Base-by-base conservation (phyloP, 2,113 vertebrate genomes). In the Elephas maximus region DNA sequence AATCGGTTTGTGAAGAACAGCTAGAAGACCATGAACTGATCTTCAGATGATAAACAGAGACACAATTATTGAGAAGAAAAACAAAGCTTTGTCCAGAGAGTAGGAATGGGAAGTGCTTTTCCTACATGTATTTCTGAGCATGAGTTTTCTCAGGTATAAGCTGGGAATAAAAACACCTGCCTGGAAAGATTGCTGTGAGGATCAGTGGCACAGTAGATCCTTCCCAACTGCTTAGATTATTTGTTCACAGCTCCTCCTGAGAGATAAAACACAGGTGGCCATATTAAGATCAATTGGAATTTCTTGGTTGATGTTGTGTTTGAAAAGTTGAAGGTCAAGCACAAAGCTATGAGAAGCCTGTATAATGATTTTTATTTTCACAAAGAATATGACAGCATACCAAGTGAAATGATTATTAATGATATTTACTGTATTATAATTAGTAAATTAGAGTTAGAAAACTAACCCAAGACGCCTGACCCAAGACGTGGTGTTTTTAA, bases 301-400 rank as follows among this genome's bases (percentile, higher is more conserved):
- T n/a, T 82, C 28, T 88, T 81, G 10, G n/a, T 33, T 86, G 63
- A 83, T 74, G 9, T 3, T 37, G 5, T 81, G 91, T 84, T 78
- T 85, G 60, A 63, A 77, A 6, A 78, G 9, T 30, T 80, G 4
- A 44, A 67, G 30, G 5, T 85, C 45, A 76, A 60, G 6, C 77
- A 88, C 95, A 94, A 51, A 94, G 60, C n/a, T 44, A n/a, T 60
- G 30, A 71, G 57, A 79, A 91, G 33, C 14, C 37, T 23, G 91
- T n/a, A 62, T 18, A 33, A 37, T 90, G 62, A 82, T 28, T 91
- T 91, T 67, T 88, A 44, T 82, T 71, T 91, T 74, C 23, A 51
- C 9, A 91, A 8, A 24, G 18, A 73, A 90, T 30, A 53, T 74
- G 33, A 44, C 37, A 85, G 44, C 57, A 9, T 78, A 12, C 44